Evolutionary conservation across 2,888 invertebrate genomes (phyloP).

Genomic region (Campoletis raptor): DNA sequence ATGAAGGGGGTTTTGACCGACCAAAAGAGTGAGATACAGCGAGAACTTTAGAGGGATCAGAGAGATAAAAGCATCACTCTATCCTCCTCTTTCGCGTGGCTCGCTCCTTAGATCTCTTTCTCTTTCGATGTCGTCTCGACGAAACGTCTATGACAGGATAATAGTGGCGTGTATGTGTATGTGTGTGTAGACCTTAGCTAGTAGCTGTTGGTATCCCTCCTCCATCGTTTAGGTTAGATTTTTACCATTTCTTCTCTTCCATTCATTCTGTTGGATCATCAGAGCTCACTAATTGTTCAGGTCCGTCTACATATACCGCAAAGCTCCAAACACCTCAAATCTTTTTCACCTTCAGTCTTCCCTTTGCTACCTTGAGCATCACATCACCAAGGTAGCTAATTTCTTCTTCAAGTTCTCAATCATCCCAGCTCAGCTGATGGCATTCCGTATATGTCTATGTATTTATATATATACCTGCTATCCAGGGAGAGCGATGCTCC

Average conservation of each 20-base stretch:
- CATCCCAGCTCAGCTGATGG: conserved; percentile 53
- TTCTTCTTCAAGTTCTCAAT: conserved; percentile 67
- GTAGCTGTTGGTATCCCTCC: conserved; percentile 51
- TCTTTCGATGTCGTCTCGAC: conserved; percentile 43
- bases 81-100: conserved; percentile 51
- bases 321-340: conserved; percentile 26
- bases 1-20: conserved; percentile 80
- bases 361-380: conserved; percentile 49
- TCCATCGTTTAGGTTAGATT: conserved; percentile 22
- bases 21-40: conserved; percentile 75
- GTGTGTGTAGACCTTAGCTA: conserved; percentile 42
- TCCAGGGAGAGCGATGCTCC: conserved; percentile 42
- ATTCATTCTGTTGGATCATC: conserved; percentile 48
- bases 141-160: conserved; percentile 81
- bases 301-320: neutral
- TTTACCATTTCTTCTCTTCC: conserved; percentile 52
- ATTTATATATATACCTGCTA: conserved; percentile 50
- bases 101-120: conserved; percentile 70
- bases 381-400: conserved; percentile 57
- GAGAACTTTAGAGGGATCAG: conserved; percentile 37
- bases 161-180: conserved; percentile 73
- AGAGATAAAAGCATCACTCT: conserved; percentile 43
- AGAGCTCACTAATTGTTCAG: conserved; percentile 18
- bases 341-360: conserved; percentile 53
- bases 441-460: neutral